Percentiles rank a stretch among this genome's conserved stretches.
These are phyloP conservation scores for Drosophila acutilabella DNA, from an alignment of 2,888 invertebrate species.

Conservation along the genomic window DNA sequence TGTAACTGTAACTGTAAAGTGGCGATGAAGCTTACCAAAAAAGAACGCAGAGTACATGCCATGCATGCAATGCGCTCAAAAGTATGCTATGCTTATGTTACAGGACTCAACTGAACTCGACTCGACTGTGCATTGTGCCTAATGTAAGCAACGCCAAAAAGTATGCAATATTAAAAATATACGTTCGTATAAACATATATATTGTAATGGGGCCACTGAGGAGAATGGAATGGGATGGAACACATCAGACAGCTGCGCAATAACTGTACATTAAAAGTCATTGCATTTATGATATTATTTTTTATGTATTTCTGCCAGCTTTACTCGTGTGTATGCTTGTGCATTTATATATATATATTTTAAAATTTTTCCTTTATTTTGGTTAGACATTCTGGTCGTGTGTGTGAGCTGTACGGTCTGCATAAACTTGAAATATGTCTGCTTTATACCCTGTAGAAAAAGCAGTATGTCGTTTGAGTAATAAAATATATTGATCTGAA, in stretches of 20 bases:
- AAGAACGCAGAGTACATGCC: conserved; percentile 27
- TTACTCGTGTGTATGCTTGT: neutral
- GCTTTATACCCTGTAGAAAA: conserved; percentile 6
- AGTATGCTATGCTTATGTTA: conserved; percentile 47
- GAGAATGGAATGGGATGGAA: conserved; percentile 4
- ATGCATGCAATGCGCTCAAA: conserved; percentile 53
- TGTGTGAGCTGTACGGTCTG: conserved; percentile 14
- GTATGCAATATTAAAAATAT: conserved; percentile 76
- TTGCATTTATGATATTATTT: conserved; percentile 78
- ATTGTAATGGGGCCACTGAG: conserved; percentile 39
- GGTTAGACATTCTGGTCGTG: conserved; percentile 40
- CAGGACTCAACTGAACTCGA: conserved; percentile 2
- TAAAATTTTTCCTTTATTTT: conserved; percentile 57
- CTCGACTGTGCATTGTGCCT: conserved; percentile 45
- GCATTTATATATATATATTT: conserved; percentile 39
- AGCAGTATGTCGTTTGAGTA: neutral
- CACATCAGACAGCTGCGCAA: conserved; percentile 76
- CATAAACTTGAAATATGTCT: conserved; percentile 17
- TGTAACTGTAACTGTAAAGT: conserved; percentile 42
- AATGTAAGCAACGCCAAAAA: conserved; percentile 71
- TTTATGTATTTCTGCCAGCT: conserved; percentile 62
- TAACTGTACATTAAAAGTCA: conserved; percentile 82
- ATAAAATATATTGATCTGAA: neutral
- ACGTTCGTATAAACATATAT: conserved; percentile 31
- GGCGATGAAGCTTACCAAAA: conserved; percentile 62